These are phyloP conservation scores for Eulemur albifrons DNA, from an alignment of 2,797 vertebrate genomes.

Conservation along the genomic window DNA sequence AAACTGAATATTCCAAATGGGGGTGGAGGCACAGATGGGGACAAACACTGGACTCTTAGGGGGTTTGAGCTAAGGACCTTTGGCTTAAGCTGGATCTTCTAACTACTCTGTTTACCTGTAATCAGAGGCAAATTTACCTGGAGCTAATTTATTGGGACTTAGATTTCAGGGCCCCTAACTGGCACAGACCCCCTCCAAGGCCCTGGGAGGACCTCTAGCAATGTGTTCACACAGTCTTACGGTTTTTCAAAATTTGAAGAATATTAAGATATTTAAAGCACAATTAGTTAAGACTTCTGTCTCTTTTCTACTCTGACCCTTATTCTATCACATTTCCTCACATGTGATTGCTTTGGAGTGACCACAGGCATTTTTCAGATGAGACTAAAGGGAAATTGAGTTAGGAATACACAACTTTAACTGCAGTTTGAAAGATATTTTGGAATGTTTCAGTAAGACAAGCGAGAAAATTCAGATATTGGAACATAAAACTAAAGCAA, in stretches of 20 bases:
- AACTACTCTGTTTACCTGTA: background rate
- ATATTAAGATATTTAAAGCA: background rate
- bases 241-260: slow-evolving; percentile 17
- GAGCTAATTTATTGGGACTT: background rate
- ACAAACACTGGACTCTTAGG: background rate
- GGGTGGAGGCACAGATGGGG: background rate
- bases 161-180: background rate
- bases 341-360: background rate
- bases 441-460: background rate
- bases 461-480: background rate
- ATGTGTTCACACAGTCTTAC: background rate
- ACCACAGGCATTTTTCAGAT: background rate
- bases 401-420: background rate
- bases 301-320: background rate
- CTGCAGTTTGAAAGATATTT: background rate
- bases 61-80: background rate
- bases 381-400: background rate
- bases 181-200: background rate
- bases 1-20: background rate
- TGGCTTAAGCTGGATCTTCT: slow-evolving; percentile 13
- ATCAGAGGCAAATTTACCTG: slow-evolving; percentile 30
- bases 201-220: background rate
- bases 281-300: background rate
- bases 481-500: slow-evolving; percentile 2
- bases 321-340: background rate